Base-by-base conservation (phyloP, 2,797 vertebrate genomes). In the Liparis tanakae region DNA sequence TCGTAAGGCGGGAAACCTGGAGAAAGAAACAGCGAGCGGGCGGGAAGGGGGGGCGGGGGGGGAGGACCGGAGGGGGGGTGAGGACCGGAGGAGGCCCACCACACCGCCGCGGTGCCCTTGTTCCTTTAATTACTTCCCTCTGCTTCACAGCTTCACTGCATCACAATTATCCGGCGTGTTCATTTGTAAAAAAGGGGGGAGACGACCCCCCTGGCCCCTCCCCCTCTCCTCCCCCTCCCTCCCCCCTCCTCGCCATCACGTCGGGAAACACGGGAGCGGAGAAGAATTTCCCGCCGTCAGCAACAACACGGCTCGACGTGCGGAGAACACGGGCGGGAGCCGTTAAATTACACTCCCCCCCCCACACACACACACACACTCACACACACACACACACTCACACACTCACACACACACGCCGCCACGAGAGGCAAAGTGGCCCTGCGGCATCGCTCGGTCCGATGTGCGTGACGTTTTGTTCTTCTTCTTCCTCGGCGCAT, bases 271-370 rank as follows among this genome's bases (percentile, higher is more conserved):
- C 57, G 55, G 71, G 78, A 82, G 86, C 34, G 59, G 75, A 81
- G 25, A 79, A 78, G 57, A 71, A 72, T 30, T 30, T 30, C 80
- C 88, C 67, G 78, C 79, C 81, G 80, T 93, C 91, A 87, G 82
- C 85, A 85, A 55, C 84, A 82, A 78, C 76, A n/a, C 25, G 25
- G 25, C 79, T 71, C 65, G 57, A 79, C 83, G 55, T 82, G 73
- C 76, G 76, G 53, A 80, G 70, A 73, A 85, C 77, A 80, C 80
- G 48, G 37, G 58, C 55, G 83, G 74, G 85, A 79, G 65, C 43
- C 82, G 62, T 79, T 82, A 82, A 70, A 82, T 81, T 67, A 75
- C 41, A 81, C 6, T 5, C 22, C 18, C 58, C 41, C 14, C 20
- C 10, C 5, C 10, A 4, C 18, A 18, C 13, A n/a, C n/a, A n/a